Conservation (phyloP, 2,888 invertebrate genomes). For the Aspidapion aeneum region DNA sequence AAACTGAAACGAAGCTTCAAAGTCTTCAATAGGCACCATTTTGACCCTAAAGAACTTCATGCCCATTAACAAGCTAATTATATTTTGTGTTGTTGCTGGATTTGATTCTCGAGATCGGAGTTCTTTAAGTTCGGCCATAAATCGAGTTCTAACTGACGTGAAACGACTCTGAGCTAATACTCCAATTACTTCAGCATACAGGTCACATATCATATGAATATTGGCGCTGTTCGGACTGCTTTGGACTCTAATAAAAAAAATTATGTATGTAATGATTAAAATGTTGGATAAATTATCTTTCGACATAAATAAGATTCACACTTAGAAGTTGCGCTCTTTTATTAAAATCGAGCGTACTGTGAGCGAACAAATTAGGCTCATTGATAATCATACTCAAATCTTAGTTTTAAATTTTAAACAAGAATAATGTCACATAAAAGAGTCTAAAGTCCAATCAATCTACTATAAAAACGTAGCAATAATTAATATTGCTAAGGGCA, state of each 20-base stretch:
- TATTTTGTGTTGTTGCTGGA: constrained; percentile 88
- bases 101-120: constrained; percentile 79
- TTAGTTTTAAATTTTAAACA: too few species aligned
- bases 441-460: too few species aligned
- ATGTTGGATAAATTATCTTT: constrained; percentile 13
- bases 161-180: constrained; percentile 93
- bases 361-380: too few species aligned
- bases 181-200: constrained; percentile 97
- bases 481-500: too few species aligned
- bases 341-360: too few species aligned
- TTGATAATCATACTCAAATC: too few species aligned
- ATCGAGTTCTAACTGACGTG: constrained; percentile 86
- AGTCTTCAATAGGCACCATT: constrained; percentile 99
- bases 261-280: too few species aligned
- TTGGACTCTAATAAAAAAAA: constrained; percentile 61
- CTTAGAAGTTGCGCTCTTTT: too few species aligned
- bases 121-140: constrained; percentile 88
- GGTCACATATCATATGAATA: constrained; percentile 94
- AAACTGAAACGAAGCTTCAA: constrained; percentile 97
- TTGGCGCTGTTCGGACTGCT: constrained; percentile 93
- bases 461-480: too few species aligned
- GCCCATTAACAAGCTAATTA: constrained; percentile 96
- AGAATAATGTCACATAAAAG: too few species aligned
- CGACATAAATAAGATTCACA: constrained; percentile 10
- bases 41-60: constrained; percentile 96